These are phyloP conservation scores for Amphilophus citrinellus DNA, from an alignment of 2,113 vertebrate species.

Conservation along the genomic window DNA sequence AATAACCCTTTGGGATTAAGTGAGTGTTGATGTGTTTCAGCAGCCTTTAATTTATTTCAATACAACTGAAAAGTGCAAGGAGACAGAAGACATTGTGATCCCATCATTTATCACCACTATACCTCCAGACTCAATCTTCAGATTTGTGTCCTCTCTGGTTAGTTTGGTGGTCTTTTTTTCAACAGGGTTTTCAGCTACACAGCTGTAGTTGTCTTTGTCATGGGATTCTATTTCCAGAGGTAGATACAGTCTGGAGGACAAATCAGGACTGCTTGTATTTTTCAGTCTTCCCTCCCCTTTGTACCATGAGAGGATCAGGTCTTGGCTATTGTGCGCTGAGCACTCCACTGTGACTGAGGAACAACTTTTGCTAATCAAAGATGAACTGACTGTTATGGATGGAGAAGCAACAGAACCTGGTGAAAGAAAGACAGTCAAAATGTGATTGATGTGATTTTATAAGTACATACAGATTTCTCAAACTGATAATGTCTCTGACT, in stretches of 20 bases:
- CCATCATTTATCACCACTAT: not conserved
- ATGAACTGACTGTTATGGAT: not conserved
- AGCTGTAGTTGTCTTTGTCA: not conserved
- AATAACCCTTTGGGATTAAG: too few relatives aligned
- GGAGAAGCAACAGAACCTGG: not conserved
- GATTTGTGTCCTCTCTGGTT: not conserved
- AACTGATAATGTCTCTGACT: not conserved
- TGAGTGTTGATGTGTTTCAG: too few relatives aligned
- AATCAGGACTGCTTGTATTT: not conserved
- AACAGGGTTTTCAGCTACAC: constrained; percentile 6
- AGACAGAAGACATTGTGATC: too few relatives aligned
- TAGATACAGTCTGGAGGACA: not conserved
- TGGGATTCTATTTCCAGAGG: not conserved
- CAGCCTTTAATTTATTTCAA: not conserved
- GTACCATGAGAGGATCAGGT: not conserved
- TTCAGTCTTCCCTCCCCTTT: not conserved
- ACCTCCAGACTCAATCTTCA: not conserved
- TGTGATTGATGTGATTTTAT: not conserved
- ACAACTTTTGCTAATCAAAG: not conserved
- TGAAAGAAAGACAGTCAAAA: not conserved
- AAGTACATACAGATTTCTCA: not conserved
- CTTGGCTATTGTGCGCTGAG: not conserved
- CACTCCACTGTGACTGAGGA: not conserved
- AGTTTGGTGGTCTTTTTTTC: not conserved
- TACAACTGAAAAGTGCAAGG: not conserved